A percentile compares a stretch with the other conserved stretches of the same genome.
Conservation (phyloP, 2,888 invertebrate species). For the Phengaris alcon region DNA sequence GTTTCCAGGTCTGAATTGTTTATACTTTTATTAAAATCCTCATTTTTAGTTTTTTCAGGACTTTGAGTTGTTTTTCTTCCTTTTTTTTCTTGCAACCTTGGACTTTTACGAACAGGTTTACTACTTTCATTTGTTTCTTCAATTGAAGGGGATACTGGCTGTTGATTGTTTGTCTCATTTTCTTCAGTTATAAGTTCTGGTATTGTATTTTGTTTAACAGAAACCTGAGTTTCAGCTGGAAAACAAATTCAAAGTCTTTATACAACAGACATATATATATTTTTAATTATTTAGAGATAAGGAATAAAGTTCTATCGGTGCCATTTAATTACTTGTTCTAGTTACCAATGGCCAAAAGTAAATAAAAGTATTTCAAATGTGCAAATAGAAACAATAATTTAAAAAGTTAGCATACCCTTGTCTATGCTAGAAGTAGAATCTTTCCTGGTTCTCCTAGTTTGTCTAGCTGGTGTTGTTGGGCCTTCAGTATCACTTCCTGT, state of each 20-base stretch:
- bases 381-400: slow-evolving; percentile 29
- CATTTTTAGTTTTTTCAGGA: slow-evolving; percentile 16
- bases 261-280: too few species aligned
- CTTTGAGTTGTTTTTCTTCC: slow-evolving; percentile 38
- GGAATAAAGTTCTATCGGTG: too few species aligned
- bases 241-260: slow-evolving; percentile 31
- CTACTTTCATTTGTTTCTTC: slow-evolving; percentile 31
- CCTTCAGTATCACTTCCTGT: slow-evolving; percentile 69
- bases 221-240: slow-evolving; percentile 45
- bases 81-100: slow-evolving; percentile 45
- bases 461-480: slow-evolving; percentile 54
- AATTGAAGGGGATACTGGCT: slow-evolving; percentile 33
- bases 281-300: too few species aligned
- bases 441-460: slow-evolving; percentile 57
- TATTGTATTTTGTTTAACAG: slow-evolving; percentile 42
- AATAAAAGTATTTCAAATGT: slow-evolving; percentile 7
- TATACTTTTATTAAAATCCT: slow-evolving; percentile 11
- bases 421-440: slow-evolving; percentile 64
- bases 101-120: slow-evolving; percentile 42
- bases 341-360: too few species aligned
- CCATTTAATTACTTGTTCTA: too few species aligned
- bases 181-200: slow-evolving; percentile 56
- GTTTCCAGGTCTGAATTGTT: background rate
- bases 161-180: slow-evolving; percentile 46
- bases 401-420: slow-evolving; percentile 51